phyloP scores from a whole-genome alignment of 92 coral and sea anemone genomes.

The Parazoanthus atlanticus region DNA sequence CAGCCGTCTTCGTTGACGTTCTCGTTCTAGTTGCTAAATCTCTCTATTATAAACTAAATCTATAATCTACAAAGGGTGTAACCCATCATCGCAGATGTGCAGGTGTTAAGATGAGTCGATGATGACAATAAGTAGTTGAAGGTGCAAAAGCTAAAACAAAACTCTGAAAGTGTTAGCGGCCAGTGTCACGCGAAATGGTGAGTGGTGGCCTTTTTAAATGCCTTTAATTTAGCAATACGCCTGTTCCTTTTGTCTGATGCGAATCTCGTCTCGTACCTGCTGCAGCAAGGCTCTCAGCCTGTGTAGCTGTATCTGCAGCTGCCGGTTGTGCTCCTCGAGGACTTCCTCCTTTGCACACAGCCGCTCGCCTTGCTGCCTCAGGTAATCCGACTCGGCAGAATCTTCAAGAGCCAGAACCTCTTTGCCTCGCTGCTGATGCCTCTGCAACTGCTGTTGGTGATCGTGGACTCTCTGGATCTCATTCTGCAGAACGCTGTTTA shows the following conservation, averaged over 20 bases:
- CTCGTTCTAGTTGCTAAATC: no score
- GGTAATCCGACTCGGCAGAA: conserved; percentile 62
- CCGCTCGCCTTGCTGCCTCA: conserved; percentile 82
- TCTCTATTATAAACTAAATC: no score
- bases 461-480: conserved; percentile 67
- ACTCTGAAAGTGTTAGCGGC: no score
- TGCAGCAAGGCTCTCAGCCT: conserved; percentile 77
- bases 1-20: no score
- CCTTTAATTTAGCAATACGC: conserved; percentile 37
- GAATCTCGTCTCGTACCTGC: conserved; percentile 81
- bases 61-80: no score
- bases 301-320: conserved; percentile 88
- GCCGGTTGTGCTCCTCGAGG: conserved; percentile 91
- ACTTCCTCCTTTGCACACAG: conserved; percentile 95
- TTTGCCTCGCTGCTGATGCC: conserved; percentile 44
- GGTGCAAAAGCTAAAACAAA: no score
- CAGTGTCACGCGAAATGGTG: no score
- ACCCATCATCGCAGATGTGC: no score
- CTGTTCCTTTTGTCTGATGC: conserved; percentile 59
- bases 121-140: no score
- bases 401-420: conserved; percentile 51
- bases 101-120: no score
- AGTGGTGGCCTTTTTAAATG: no score
- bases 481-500: conserved; percentile 73
- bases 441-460: conserved; percentile 63